Evolutionary conservation across 2,797 vertebrate genomes (phyloP), one percentile per base, ranked within the genome.

Genomic region (Cynopterus sphinx): DNA sequence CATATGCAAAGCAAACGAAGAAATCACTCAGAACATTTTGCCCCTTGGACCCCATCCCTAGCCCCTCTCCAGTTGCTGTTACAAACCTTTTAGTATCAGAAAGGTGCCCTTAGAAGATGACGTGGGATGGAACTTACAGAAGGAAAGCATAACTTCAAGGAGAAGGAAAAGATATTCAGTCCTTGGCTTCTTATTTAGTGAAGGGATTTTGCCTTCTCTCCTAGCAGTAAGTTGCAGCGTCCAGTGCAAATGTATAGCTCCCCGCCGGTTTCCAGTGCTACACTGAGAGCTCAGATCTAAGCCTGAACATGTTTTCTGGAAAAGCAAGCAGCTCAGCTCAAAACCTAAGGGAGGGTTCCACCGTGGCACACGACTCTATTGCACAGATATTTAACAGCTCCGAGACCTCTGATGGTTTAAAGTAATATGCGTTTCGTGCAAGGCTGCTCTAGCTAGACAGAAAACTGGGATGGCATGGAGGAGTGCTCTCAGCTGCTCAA

Each of bases 1-100:
- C 91, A 92, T 87, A 97, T 96, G 97, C 95, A 98, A 97, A 97
- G 96, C 96, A 96, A 96, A 86, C 87, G 92, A 93, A 97, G 94
- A 96, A 97, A 97, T 95, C 82, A 87, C 90, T 43, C 85, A 78
- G 78, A 75, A 67, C 31, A 61, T 77, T 77, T 73, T 63, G 55
- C 89, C 81, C 79, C 31, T 51, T 82, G 61, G 74, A 61, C 51
- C 59, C 46, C 28, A 22, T 51, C 53, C 87, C 33, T 9, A 5
- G 8, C 15, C 74, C 65, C 86, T 96, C 94, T 91, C 90, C 36
- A 16, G 57, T 21, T 71, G 78, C 83, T 59, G 67, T 73, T 71
- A 96, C 93, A 33, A 92, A 90, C 88, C 93, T 97, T 95, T 84
- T 73, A 94, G 91, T 75, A 90, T 92, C 97, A 96, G 51, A 93